A percentile compares a stretch with the other conserved stretches of the same genome.
Evolutionary conservation across 1,140 invertebrate species (phyloP).

Genomic region (Cotesia chilonis): DNA sequence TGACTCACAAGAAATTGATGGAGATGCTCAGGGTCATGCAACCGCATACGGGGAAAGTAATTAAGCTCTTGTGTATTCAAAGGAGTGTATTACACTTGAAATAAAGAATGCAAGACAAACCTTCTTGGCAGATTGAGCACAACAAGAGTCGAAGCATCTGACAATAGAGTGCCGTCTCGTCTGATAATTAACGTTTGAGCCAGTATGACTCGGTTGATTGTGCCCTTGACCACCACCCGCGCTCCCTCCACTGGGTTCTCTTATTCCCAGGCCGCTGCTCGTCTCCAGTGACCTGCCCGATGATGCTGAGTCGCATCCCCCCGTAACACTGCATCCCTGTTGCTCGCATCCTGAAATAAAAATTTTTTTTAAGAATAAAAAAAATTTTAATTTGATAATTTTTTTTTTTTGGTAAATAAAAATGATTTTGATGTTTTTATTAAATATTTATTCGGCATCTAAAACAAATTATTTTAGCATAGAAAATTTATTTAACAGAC

Average conservation of each 20-base stretch:
- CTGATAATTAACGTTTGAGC: slow-evolving; percentile 49
- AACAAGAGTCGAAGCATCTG: slow-evolving; percentile 58
- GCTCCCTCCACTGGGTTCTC: slow-evolving; percentile 43
- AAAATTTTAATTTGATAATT: too few relatives aligned
- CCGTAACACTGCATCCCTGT: slow-evolving; percentile 48
- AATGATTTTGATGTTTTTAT: too few relatives aligned
- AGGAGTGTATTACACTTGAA: too few relatives aligned
- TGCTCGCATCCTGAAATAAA: slow-evolving; percentile 52
- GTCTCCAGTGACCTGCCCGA: slow-evolving; percentile 54
- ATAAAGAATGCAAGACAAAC: slow-evolving; percentile 38
- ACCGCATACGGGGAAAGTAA: too few relatives aligned
- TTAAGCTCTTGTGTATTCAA: too few relatives aligned
- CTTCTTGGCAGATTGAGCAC: slow-evolving; percentile 61
- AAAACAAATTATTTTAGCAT: too few relatives aligned
- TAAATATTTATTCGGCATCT: too few relatives aligned
- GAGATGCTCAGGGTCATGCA: too few relatives aligned
- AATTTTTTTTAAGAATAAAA: too few relatives aligned
- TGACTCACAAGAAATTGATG: too few relatives aligned
- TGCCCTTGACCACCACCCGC: slow-evolving; percentile 49
- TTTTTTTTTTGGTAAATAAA: too few relatives aligned
- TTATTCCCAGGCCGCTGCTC: slow-evolving; percentile 42
- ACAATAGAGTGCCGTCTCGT: slow-evolving; percentile 48
- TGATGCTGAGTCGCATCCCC: slow-evolving; percentile 52
- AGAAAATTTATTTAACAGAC: too few relatives aligned
- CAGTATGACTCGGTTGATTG: slow-evolving; percentile 51